Evolutionary conservation across 64 coral and sea anemone genomes (phyloP).

Genomic region (Catalaphyllia jardinei): DNA sequence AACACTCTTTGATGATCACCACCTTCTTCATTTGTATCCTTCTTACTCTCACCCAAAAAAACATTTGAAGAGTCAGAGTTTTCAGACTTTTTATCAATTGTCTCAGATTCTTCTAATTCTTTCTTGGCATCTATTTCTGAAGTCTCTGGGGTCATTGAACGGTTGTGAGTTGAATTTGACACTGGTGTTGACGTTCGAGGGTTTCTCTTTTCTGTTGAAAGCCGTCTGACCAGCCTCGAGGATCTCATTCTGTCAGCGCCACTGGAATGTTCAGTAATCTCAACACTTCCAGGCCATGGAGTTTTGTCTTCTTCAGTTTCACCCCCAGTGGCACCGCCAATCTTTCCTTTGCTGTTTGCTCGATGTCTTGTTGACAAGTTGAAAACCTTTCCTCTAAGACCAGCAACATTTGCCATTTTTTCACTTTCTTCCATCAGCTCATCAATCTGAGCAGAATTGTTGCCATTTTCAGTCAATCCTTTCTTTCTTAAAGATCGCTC

Average conservation of each 20-base stretch:
- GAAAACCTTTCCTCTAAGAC: constrained; percentile 28
- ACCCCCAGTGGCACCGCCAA: neutral
- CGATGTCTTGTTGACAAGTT: neutral
- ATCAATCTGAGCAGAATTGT: constrained; percentile 3
- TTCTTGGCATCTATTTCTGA: neutral
- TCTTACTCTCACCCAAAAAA: neutral
- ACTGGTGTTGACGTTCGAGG: constrained; percentile 71
- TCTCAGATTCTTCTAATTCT: neutral
- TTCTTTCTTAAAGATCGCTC: constrained; percentile 63
- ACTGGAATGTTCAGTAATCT: constrained; percentile 55
- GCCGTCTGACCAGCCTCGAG: neutral
- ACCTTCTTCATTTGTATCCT: neutral
- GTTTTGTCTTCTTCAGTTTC: neutral
- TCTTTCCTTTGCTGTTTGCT: constrained; percentile 4
- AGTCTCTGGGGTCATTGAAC: neutral
- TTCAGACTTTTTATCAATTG: neutral
- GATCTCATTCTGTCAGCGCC: constrained; percentile 26
- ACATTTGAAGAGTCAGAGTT: neutral
- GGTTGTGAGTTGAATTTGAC: constrained; percentile 9
- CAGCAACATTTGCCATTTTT: constrained; percentile 26
- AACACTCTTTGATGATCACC: neutral
- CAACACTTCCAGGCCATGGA: constrained; percentile 46
- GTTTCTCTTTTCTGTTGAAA: neutral
- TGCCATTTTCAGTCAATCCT: neutral
- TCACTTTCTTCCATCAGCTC: constrained; percentile 23